Percentiles rank a stretch among this genome's conserved stretches.
These are phyloP conservation scores for Ferrisia virgata DNA, from an alignment of 2,888 invertebrate species.

Conservation along the genomic window DNA sequence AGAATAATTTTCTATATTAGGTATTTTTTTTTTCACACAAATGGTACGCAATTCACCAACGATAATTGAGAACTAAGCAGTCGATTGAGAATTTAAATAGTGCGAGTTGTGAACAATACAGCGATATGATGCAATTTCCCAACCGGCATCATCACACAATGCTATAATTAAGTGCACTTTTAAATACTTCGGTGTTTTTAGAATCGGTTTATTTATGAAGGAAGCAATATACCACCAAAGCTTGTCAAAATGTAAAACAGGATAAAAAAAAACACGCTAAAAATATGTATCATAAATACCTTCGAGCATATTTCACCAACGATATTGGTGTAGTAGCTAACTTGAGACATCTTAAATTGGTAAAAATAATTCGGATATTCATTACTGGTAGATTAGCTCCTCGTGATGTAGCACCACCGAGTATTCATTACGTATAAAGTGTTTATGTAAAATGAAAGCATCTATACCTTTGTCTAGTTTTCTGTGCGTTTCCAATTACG, in stretches of 20 bases:
- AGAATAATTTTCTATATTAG: neutral
- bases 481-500: neutral
- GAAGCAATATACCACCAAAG: neutral
- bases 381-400: neutral
- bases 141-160: neutral
- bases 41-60: neutral
- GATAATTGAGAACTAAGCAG: neutral
- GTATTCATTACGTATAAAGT: neutral
- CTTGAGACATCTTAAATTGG: constrained; percentile 15
- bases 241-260: neutral
- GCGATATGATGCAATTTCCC: neutral
- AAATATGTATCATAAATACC: constrained; percentile 12
- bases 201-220: neutral
- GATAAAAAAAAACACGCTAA: neutral
- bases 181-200: neutral
- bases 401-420: neutral
- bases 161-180: too few relatives aligned
- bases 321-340: neutral
- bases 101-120: neutral
- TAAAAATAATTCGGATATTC: constrained; percentile 5
- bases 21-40: neutral
- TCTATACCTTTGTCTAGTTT: constrained; percentile 1
- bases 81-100: neutral
- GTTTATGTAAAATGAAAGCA: constrained; percentile 6
- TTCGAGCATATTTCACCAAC: neutral